Percentiles rank a stretch among this genome's conserved stretches.
These are phyloP conservation scores for Aegotheles bennettii DNA, from an alignment of 2,113 vertebrate species.

Conservation along the genomic window DNA sequence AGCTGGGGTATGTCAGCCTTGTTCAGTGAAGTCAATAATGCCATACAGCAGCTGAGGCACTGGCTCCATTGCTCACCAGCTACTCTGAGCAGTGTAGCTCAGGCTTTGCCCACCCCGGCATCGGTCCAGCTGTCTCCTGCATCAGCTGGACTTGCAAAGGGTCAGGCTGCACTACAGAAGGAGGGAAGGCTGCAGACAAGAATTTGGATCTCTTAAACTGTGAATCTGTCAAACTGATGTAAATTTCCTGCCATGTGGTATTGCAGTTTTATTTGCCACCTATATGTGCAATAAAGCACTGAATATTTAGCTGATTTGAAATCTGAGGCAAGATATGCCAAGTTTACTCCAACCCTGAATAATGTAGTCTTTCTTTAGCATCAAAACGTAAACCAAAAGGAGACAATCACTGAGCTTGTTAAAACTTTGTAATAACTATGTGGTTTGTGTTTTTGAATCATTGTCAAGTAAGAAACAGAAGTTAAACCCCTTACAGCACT, in stretches of 20 bases:
- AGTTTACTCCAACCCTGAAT: neutral
- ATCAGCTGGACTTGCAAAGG: neutral
- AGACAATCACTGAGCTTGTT: neutral
- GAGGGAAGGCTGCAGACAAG: neutral
- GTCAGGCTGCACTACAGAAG: rapidly evolving
- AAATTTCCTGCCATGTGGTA: neutral
- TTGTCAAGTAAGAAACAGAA: neutral
- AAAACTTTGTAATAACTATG: neutral
- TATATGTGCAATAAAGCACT: neutral
- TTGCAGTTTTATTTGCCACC: neutral
- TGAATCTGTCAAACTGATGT: neutral
- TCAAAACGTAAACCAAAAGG: neutral
- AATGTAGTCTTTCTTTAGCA: neutral
- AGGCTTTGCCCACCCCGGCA: neutral
- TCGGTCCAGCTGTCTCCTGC: neutral
- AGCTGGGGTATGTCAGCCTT: neutral
- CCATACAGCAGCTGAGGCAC: neutral
- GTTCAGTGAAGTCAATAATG: neutral
- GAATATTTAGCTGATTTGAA: neutral
- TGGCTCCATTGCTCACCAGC: neutral
- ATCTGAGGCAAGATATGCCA: neutral
- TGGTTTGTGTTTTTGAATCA: neutral
- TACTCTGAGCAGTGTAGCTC: neutral
- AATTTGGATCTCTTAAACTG: neutral
- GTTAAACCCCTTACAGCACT: neutral